These are phyloP conservation scores for Proteles cristata DNA, from an alignment of 2,113 vertebrate genomes.

Conservation along the genomic window DNA sequence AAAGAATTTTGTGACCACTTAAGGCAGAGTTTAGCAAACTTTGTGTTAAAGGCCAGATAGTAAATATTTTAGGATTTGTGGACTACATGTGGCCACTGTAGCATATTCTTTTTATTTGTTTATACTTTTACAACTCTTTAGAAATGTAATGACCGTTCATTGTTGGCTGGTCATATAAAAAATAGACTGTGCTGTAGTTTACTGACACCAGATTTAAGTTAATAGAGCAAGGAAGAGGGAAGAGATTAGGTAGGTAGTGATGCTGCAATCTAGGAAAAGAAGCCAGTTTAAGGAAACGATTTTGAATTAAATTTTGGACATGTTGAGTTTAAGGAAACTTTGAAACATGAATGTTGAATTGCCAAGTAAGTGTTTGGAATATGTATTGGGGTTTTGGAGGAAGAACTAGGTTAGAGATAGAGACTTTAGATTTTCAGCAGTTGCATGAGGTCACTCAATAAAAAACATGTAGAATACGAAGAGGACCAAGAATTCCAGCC, in stretches of 20 bases:
- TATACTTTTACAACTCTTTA: background rate
- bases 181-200: background rate
- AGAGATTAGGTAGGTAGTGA: background rate
- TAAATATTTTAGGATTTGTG: slow-evolving; percentile 36
- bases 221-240: background rate
- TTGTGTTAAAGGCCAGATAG: background rate
- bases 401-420: background rate
- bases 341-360: background rate
- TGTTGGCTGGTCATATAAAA: background rate
- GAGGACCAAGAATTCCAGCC: background rate
- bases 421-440: background rate
- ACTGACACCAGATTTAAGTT: background rate
- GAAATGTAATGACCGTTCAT: slow-evolving; percentile 12
- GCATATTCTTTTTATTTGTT: background rate
- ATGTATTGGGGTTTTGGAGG: background rate
- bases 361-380: slow-evolving; percentile 17
- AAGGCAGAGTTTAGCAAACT: background rate
- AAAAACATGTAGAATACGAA: background rate
- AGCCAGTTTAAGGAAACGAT: background rate
- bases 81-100: background rate
- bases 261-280: background rate
- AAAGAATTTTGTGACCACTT: slow-evolving; percentile 3
- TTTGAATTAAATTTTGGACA: slow-evolving; percentile 34
- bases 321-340: background rate
- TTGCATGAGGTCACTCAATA: background rate